Conservation (phyloP, 2,113 vertebrate genomes). For the Raja brachyura region DNA sequence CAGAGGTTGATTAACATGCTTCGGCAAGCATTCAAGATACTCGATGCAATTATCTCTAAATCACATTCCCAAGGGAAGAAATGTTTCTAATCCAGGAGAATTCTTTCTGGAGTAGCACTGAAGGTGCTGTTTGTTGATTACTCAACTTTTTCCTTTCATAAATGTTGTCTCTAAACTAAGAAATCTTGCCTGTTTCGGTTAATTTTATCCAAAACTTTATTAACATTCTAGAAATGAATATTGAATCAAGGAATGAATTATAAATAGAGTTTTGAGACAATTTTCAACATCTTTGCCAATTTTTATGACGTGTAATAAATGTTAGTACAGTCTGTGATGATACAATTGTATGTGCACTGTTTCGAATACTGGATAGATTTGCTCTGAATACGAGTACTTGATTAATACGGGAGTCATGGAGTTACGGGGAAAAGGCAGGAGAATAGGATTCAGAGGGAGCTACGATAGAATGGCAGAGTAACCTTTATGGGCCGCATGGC, state of each 20-base stretch:
- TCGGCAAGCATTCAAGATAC: no score
- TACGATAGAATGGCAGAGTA: no score
- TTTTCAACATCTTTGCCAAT: background rate
- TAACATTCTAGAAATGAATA: background rate
- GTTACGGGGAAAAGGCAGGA: no score
- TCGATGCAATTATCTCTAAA: background rate
- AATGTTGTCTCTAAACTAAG: no score
- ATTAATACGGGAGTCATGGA: no score
- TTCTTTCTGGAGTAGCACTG: background rate
- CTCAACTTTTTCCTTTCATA: background rate
- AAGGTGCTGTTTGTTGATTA: background rate
- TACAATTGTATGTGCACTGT: background rate
- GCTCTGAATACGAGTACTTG: background rate
- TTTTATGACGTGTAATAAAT: background rate
- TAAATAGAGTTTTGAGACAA: background rate
- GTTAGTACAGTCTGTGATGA: background rate
- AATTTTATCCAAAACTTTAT: background rate
- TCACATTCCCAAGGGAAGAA: background rate
- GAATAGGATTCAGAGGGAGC: no score
- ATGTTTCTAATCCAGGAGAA: background rate
- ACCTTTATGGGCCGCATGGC: no score
- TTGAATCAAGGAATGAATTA: background rate
- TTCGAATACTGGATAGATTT: background rate
- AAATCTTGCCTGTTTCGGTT: background rate
- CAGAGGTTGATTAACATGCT: no score